A percentile compares a stretch with the other conserved stretches of the same genome.
Evolutionary conservation across 2,113 vertebrate species (phyloP).

Genomic region (Coryphaenoides rupestris): DNA sequence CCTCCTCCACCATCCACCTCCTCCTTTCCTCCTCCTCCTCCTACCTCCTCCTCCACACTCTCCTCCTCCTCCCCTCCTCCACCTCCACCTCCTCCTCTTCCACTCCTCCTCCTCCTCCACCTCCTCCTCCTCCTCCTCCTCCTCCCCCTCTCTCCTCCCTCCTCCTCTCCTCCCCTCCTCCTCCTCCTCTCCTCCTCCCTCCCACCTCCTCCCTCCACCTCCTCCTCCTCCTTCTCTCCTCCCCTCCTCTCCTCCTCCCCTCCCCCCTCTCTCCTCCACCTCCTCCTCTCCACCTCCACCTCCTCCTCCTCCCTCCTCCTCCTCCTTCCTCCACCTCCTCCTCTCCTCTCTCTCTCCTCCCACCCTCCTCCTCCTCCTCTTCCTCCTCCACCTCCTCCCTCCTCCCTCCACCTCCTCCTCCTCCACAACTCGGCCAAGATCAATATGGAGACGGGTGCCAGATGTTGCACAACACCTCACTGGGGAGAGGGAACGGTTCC

Average conservation of each 20-base stretch:
- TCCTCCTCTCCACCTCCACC: conserved; percentile 1
- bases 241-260: neutral
- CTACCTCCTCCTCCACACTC: no score
- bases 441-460: conserved; percentile 59
- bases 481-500: conserved; percentile 32
- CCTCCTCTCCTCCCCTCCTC: no score
- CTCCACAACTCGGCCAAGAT: conserved; percentile 66
- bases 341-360: no score
- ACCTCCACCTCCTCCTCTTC: no score
- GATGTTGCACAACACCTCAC: conserved; percentile 62
- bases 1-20: no score
- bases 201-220: neutral
- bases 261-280: no score
- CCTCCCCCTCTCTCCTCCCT: no score
- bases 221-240: conserved; percentile 1
- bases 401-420: no score
- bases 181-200: conserved; percentile 41
- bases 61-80: no score
- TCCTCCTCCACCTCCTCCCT: neutral
- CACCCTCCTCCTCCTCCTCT: neutral
- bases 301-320: neutral
- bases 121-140: neutral
- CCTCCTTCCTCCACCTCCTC: neutral
- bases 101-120: conserved; percentile 15
- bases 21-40: no score